Percentiles rank a stretch among this genome's conserved stretches.
Evolutionary conservation across 2,113 vertebrate species (phyloP).

Genomic region (Gobio gobio): DNA sequence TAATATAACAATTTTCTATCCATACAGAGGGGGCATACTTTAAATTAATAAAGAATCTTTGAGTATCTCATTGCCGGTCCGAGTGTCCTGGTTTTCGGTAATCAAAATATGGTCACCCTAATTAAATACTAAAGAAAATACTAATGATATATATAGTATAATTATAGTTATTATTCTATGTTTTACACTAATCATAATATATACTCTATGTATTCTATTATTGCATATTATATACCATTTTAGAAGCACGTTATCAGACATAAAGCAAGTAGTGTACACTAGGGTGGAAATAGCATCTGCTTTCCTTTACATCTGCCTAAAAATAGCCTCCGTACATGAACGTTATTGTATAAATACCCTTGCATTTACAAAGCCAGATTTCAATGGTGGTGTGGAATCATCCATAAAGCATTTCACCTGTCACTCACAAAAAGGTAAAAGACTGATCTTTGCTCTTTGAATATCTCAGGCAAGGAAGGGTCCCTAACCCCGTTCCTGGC

Average conservation of each 20-base stretch:
- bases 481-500: constrained; percentile 82
- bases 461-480: constrained; percentile 43
- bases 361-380: constrained; percentile 45
- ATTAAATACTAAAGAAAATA: not conserved
- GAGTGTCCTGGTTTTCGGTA: no score
- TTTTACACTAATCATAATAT: not conserved
- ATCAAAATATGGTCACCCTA: no score
- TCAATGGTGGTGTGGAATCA: constrained; percentile 44
- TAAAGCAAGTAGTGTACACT: not conserved
- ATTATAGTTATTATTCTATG: not conserved
- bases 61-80: no score
- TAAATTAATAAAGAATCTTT: no score
- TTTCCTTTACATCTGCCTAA: constrained; percentile 9
- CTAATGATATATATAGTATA: not conserved
- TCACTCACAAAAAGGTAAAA: constrained; percentile 53
- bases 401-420: constrained; percentile 52
- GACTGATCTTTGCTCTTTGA: constrained; percentile 48
- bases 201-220: not conserved
- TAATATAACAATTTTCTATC: no score
- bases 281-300: constrained; percentile 1
- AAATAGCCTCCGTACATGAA: constrained; percentile 34
- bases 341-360: constrained; percentile 37
- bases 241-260: not conserved
- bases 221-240: not conserved
- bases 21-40: no score